Conservation (phyloP, 2,113 vertebrate species). For the Mastomys natalensis region DNA sequence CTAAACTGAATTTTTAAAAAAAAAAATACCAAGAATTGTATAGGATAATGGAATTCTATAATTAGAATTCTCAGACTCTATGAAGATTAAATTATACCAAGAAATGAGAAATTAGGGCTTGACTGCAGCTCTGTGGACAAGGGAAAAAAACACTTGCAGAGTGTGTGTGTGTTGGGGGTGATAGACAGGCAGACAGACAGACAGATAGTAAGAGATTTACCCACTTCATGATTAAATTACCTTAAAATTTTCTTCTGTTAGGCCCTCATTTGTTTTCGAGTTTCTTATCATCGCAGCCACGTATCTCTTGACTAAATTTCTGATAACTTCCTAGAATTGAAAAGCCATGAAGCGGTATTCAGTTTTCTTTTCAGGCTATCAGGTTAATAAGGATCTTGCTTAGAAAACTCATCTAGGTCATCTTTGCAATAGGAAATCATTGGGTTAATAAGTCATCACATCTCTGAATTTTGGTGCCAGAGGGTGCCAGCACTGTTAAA, state of each 20-base stretch:
- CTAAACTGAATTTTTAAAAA: not conserved
- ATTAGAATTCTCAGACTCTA: slow-evolving; percentile 6
- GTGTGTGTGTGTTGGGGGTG: too few species aligned
- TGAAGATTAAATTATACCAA: slow-evolving; percentile 41
- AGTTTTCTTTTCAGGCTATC: slow-evolving; percentile 61
- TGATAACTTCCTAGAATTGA: slow-evolving; percentile 94
- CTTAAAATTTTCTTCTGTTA: slow-evolving; percentile 99
- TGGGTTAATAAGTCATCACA: slow-evolving; percentile 11
- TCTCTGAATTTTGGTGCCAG: slow-evolving; percentile 22
- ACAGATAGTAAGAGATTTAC: not conserved
- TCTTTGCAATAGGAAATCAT: slow-evolving; percentile 48
- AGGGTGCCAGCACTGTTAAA: not conserved
- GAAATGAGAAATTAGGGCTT: slow-evolving; percentile 31
- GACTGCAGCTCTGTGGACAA: not conserved
- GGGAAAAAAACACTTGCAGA: too few species aligned
- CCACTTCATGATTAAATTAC: slow-evolving; percentile 83
- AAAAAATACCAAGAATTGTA: not conserved
- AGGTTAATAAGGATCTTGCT: slow-evolving; percentile 50
- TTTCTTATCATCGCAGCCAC: slow-evolving; percentile 98
- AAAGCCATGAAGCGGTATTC: slow-evolving; percentile 60
- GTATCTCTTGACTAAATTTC: slow-evolving; percentile 96
- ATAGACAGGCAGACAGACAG: not conserved
- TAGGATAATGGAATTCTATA: slow-evolving; percentile 8
- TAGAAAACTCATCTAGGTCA: slow-evolving; percentile 2
- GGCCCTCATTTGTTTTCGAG: slow-evolving; percentile 96